phyloP scores from a whole-genome alignment of 2,888 invertebrate genomes.

The Pemphredon lugubris region DNA sequence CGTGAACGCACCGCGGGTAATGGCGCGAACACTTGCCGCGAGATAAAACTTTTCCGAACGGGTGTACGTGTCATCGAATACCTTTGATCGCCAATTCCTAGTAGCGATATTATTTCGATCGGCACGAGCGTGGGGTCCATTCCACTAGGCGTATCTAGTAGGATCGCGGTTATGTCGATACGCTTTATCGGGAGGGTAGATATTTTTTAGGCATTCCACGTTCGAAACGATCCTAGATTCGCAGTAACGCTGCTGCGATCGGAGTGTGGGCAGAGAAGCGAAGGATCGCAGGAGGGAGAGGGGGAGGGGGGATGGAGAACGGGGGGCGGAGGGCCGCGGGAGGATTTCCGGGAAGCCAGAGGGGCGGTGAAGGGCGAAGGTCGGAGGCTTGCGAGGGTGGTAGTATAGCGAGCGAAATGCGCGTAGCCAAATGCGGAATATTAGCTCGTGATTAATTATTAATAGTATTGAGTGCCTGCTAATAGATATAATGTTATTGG shows the following conservation, averaged over 20 bases:
- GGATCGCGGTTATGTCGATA: slow-evolving; percentile 20
- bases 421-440: slow-evolving; percentile 64
- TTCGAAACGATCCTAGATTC: slow-evolving; percentile 56
- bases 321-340: slow-evolving; percentile 12
- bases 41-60: slow-evolving; percentile 11
- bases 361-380: slow-evolving; percentile 20
- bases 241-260: neutral
- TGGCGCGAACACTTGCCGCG: neutral
- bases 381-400: slow-evolving; percentile 13
- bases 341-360: neutral
- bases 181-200: slow-evolving; percentile 45
- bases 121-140: neutral
- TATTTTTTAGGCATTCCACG: slow-evolving; percentile 60
- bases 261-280: neutral
- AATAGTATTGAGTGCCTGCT: slow-evolving; percentile 70
- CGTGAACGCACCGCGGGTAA: no score
- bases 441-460: slow-evolving; percentile 71
- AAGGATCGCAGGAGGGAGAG: neutral
- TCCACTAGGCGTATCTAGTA: slow-evolving; percentile 22
- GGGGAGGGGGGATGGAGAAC: slow-evolving; percentile 14
- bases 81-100: slow-evolving; percentile 49
- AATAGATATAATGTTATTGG: slow-evolving; percentile 70
- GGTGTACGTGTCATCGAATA: slow-evolving; percentile 26
- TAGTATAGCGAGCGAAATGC: slow-evolving; percentile 45
- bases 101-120: slow-evolving; percentile 36